Percentiles rank a stretch among this genome's conserved stretches.
Evolutionary conservation across 2,797 vertebrate species (phyloP).

Genomic region (Notoglanidium macrostoma): DNA sequence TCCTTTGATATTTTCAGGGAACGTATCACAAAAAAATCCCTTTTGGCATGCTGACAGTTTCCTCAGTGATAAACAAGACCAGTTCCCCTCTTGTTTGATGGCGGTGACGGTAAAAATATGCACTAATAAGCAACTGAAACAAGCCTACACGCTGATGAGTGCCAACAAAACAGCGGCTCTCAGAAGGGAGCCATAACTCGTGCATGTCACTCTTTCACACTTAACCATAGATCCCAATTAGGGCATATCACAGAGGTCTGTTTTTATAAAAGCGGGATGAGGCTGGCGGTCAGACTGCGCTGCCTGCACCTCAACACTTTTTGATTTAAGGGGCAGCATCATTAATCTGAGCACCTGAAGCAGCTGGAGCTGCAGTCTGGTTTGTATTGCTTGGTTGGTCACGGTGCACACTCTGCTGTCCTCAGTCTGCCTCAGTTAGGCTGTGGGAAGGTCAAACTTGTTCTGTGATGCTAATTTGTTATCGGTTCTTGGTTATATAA

Average conservation of each 20-base stretch:
- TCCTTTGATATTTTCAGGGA: not conserved
- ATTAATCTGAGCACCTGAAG: constrained; percentile 56
- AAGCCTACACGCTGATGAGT: not conserved
- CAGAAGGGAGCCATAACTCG: constrained; percentile 29
- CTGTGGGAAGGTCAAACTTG: constrained; percentile 24
- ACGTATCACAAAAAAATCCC: not conserved
- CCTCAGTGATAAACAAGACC: not conserved
- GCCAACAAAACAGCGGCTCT: constrained; percentile 34
- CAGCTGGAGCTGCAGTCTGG: constrained; percentile 46
- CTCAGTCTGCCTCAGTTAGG: constrained; percentile 12
- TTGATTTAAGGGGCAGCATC: constrained; percentile 52
- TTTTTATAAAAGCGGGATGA: constrained; percentile 47
- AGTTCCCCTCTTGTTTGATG: constrained; percentile 33
- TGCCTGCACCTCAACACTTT: constrained; percentile 29
- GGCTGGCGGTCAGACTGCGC: constrained; percentile 2
- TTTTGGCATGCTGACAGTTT: not conserved
- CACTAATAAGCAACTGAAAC: constrained; percentile 47
- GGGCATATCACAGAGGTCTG: constrained; percentile 32
- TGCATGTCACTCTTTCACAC: constrained; percentile 17
- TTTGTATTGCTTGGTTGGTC: constrained; percentile 39
- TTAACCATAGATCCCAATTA: constrained; percentile 46
- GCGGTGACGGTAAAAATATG: constrained; percentile 30
- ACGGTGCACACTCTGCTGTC: constrained; percentile 18
- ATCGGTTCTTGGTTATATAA: constrained; percentile 8
- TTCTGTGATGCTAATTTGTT: constrained; percentile 16